These are phyloP conservation scores for Spea hammondii DNA, from an alignment of 2,797 vertebrate genomes.

Conservation along the genomic window DNA sequence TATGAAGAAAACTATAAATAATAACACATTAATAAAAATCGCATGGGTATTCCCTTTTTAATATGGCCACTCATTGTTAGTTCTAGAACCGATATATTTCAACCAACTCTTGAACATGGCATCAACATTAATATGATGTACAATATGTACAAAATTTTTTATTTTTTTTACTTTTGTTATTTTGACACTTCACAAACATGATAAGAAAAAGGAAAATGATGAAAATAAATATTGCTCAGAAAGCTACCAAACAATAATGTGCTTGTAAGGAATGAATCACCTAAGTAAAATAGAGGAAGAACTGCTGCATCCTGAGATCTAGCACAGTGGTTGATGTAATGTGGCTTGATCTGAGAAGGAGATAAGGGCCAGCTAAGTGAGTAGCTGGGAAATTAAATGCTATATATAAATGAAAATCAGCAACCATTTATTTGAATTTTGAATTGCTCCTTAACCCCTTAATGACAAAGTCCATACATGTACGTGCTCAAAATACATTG, in stretches of 20 bases:
- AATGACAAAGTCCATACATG: too few relatives aligned
- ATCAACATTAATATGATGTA: too few relatives aligned
- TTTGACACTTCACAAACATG: background rate
- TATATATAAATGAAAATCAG: background rate
- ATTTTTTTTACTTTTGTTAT: background rate
- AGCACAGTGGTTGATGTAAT: background rate
- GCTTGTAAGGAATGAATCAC: conserved; percentile 5
- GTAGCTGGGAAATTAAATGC: background rate
- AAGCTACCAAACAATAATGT: background rate
- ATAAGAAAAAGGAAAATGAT: background rate
- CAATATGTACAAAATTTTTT: too few relatives aligned
- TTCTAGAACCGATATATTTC: too few relatives aligned
- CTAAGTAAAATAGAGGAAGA: background rate
- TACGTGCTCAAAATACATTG: too few relatives aligned
- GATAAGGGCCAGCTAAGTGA: background rate
- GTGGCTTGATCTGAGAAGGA: background rate
- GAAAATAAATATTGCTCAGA: background rate
- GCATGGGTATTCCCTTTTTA: too few relatives aligned
- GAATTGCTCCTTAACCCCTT: too few relatives aligned
- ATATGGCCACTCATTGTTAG: too few relatives aligned
- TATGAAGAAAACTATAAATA: too few relatives aligned
- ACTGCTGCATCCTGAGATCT: background rate
- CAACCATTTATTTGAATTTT: background rate
- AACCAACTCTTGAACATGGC: too few relatives aligned
- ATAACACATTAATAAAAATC: too few relatives aligned